phyloP scores from a whole-genome alignment of 2,797 vertebrate genomes.

The Limosa lapponica region DNA sequence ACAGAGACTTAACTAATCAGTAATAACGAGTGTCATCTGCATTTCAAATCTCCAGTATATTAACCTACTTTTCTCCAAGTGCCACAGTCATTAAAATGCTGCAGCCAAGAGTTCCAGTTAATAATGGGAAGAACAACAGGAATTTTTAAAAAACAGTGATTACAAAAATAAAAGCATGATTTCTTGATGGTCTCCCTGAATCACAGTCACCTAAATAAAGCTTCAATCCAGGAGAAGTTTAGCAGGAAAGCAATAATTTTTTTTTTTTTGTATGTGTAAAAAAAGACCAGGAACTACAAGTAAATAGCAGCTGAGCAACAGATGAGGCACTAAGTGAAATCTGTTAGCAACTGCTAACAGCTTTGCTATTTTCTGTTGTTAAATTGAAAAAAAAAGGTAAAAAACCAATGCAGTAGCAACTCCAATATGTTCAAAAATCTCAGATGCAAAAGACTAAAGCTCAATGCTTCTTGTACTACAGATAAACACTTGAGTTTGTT shows the following conservation, averaged over 20 bases:
- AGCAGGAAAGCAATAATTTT: slow-evolving; percentile 62
- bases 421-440: slow-evolving; percentile 75
- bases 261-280: slow-evolving; percentile 48
- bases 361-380: slow-evolving; percentile 79
- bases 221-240: slow-evolving; percentile 58
- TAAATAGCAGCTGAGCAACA: slow-evolving; percentile 81
- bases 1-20: not conserved
- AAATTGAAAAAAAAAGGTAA: slow-evolving; percentile 40
- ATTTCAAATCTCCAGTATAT: not conserved
- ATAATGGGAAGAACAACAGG: not conserved
- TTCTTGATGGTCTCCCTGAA: slow-evolving; percentile 50
- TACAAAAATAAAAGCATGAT: slow-evolving; percentile 33
- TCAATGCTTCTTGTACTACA: slow-evolving; percentile 39
- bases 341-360: slow-evolving; percentile 79
- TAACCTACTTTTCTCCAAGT: not conserved
- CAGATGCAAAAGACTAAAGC: slow-evolving; percentile 62
- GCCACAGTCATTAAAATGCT: not conserved
- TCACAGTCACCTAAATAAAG: slow-evolving; percentile 57
- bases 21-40: not conserved
- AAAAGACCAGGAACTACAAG: slow-evolving; percentile 70
- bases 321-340: slow-evolving; percentile 77
- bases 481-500: not conserved
- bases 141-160: not conserved
- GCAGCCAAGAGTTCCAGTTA: slow-evolving; percentile 17
- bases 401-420: slow-evolving; percentile 62